Evolutionary conservation across 2,888 invertebrate genomes (phyloP).

Genomic region (Crocallis elinguaria): DNA sequence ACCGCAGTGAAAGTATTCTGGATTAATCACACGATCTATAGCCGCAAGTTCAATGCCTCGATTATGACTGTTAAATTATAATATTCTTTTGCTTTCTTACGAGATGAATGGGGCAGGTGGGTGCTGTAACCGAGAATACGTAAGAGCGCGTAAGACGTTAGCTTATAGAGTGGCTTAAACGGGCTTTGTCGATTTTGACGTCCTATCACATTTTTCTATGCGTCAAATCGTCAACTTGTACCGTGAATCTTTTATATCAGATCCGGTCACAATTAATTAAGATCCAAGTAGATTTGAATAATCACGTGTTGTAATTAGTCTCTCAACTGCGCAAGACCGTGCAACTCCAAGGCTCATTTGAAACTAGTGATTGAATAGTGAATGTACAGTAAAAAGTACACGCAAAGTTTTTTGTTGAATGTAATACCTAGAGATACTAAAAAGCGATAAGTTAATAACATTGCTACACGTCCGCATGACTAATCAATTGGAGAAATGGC

Average conservation of each 20-base stretch:
- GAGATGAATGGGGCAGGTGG: constrained; percentile 62
- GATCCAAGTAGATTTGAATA: constrained; percentile 40
- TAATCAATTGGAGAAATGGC: constrained; percentile 55
- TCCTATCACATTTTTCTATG: constrained; percentile 40
- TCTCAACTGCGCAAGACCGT: constrained; percentile 31
- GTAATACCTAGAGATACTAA: constrained; percentile 50
- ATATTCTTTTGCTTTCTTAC: constrained; percentile 67
- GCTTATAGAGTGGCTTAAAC: background rate
- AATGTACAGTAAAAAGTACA: constrained; percentile 39
- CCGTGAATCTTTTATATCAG: constrained; percentile 42
- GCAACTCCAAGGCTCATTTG: constrained; percentile 40
- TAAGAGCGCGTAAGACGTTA: constrained; percentile 46
- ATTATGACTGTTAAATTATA: constrained; percentile 78
- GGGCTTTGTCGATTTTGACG: constrained; percentile 20
- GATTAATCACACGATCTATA: constrained; percentile 72
- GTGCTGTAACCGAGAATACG: constrained; percentile 60
- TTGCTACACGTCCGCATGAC: constrained; percentile 51
- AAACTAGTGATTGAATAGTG: constrained; percentile 44
- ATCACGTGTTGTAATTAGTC: constrained; percentile 44
- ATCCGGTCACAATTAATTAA: constrained; percentile 60
- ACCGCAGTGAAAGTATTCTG: constrained; percentile 79
- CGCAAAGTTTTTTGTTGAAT: constrained; percentile 26
- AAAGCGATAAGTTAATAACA: constrained; percentile 50
- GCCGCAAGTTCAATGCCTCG: constrained; percentile 82
- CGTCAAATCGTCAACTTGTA: constrained; percentile 47